A percentile compares a stretch with the other conserved stretches of the same genome.
These are phyloP conservation scores for Eupithecia abbreviata DNA, from an alignment of 2,888 invertebrate species.

Conservation along the genomic window DNA sequence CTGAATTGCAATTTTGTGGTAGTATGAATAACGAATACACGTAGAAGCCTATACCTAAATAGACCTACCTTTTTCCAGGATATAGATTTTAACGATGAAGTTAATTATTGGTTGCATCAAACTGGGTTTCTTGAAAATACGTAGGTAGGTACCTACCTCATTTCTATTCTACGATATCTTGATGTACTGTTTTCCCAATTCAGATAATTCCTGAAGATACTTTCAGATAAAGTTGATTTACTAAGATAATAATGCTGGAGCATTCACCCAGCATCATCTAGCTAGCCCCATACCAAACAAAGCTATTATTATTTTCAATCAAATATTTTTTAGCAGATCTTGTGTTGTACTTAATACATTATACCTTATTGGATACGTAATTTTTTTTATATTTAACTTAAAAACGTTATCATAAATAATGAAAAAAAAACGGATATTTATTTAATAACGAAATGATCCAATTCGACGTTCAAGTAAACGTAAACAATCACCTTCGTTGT, in stretches of 20 bases:
- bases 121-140: background rate
- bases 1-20: slow-evolving; percentile 50
- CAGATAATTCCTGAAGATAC: background rate
- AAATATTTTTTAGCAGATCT: too few relatives aligned
- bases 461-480: slow-evolving; percentile 10
- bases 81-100: background rate
- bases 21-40: background rate
- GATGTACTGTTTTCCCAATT: background rate
- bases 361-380: background rate
- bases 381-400: background rate
- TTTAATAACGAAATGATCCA: background rate
- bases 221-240: background rate
- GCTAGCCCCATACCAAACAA: too few relatives aligned
- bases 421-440: background rate
- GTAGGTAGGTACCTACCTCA: background rate
- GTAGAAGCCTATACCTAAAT: background rate
- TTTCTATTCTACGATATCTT: background rate
- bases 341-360: too few relatives aligned
- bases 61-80: background rate
- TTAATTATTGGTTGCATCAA: background rate
- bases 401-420: background rate
- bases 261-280: too few relatives aligned
- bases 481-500: slow-evolving; percentile 20
- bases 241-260: too few relatives aligned
- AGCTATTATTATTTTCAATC: too few relatives aligned